These are phyloP conservation scores for Drosophila meridiana DNA, from an alignment of 2,888 invertebrate species.

Conservation along the genomic window DNA sequence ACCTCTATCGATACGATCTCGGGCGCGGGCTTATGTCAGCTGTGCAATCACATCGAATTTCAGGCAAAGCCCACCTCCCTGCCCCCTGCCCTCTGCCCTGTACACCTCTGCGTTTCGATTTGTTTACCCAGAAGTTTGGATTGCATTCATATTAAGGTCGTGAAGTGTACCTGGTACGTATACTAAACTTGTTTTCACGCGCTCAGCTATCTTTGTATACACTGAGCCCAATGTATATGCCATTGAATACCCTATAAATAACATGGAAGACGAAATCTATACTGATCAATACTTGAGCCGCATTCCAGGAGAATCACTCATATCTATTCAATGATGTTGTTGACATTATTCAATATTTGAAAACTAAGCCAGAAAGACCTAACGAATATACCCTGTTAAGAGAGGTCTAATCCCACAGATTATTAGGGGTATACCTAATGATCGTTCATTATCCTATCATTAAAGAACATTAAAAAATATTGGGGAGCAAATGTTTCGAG, in stretches of 20 bases:
- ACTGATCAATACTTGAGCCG: not conserved
- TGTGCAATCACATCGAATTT: conserved; percentile 30
- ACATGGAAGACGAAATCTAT: not conserved
- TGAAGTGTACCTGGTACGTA: not conserved
- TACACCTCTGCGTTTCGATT: not conserved
- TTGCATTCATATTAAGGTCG: conserved; percentile 4
- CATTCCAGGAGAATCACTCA: not conserved
- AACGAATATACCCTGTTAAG: not conserved
- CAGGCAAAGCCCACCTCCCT: not conserved
- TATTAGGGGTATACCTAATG: not conserved
- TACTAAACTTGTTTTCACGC: conserved; percentile 3
- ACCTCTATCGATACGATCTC: conserved; percentile 9
- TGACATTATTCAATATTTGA: not conserved
- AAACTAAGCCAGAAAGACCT: not conserved
- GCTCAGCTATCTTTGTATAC: not conserved
- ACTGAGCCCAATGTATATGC: not conserved
- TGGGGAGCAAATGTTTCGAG: not conserved
- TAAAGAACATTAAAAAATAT: not conserved
- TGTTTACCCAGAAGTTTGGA: conserved; percentile 1
- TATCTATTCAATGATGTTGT: not conserved
- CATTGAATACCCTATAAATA: conserved; percentile 2
- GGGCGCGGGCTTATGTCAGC: conserved; percentile 20
- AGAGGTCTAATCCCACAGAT: too few relatives aligned
- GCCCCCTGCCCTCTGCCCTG: not conserved
- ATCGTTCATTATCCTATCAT: not conserved